Percentiles rank a stretch among this genome's conserved stretches.
These are phyloP conservation scores for Eurytoma adleriae DNA, from an alignment of 2,888 invertebrate species.

Conservation along the genomic window DNA sequence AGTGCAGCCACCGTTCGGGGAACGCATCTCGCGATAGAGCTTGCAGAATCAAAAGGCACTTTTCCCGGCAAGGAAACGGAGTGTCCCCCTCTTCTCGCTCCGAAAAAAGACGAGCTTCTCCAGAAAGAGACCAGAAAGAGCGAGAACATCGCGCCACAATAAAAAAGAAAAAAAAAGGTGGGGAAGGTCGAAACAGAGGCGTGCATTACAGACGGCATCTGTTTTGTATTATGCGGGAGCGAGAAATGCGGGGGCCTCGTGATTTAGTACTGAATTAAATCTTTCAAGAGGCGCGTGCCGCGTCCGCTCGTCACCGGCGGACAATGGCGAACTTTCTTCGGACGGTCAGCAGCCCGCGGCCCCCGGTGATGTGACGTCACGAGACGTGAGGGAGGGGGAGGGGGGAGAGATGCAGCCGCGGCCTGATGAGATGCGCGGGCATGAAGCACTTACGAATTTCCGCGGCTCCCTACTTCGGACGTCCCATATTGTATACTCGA, in stretches of 20 bases:
- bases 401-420: background rate
- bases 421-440: constrained; percentile 51
- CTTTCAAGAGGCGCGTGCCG: constrained; percentile 5
- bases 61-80: background rate
- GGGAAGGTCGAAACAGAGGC: background rate
- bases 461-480: constrained; percentile 41
- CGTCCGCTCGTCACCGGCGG: background rate
- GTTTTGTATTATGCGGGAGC: constrained; percentile 18
- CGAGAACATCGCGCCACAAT: background rate
- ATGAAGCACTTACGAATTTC: constrained; percentile 50
- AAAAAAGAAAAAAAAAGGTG: background rate
- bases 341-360: background rate
- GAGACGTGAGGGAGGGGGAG: background rate
- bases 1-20: background rate
- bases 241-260: constrained; percentile 1
- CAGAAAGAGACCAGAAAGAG: too few relatives aligned
- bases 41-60: background rate
- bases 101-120: too few relatives aligned
- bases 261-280: constrained; percentile 41
- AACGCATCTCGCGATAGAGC: background rate
- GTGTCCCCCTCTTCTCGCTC: too few relatives aligned
- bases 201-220: constrained; percentile 13
- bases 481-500: background rate
- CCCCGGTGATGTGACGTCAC: too few relatives aligned
- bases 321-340: constrained; percentile 37